Conservation (phyloP, 2,888 invertebrate genomes). For the Labia minor region DNA sequence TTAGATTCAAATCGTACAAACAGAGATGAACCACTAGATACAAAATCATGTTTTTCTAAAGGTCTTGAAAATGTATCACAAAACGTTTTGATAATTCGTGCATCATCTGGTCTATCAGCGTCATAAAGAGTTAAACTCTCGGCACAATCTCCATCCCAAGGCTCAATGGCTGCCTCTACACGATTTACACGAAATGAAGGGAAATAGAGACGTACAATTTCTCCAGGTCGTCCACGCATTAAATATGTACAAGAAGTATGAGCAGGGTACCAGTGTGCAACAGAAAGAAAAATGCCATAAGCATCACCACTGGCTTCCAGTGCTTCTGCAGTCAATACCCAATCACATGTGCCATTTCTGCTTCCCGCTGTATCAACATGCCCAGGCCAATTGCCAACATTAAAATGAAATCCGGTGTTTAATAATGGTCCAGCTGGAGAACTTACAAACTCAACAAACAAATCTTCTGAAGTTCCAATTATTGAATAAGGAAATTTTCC, state of each 20-base stretch:
- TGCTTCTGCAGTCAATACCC: constrained; percentile 74
- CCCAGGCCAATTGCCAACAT: constrained; percentile 89
- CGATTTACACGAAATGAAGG: constrained; percentile 84
- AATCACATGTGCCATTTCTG: constrained; percentile 76
- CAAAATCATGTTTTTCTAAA: constrained; percentile 87
- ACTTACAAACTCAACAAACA: constrained; percentile 80
- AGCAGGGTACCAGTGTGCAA: constrained; percentile 89
- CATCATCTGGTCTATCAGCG: constrained; percentile 76
- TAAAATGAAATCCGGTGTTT: constrained; percentile 89
- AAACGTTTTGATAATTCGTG: constrained; percentile 83
- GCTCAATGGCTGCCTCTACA: constrained; percentile 76
- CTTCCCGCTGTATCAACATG: constrained; percentile 83
- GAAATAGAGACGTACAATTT: constrained; percentile 80
- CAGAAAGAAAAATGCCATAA: constrained; percentile 81
- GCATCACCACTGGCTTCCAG: constrained; percentile 65
- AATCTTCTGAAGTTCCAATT: constrained; percentile 79
- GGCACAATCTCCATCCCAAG: constrained; percentile 79
- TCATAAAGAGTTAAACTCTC: constrained; percentile 85
- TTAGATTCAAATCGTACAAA: constrained; percentile 84
- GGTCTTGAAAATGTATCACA: constrained; percentile 88
- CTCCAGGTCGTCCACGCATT: constrained; percentile 74
- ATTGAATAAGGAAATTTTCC: constrained; percentile 90
- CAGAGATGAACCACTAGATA: constrained; percentile 75
- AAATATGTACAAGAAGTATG: constrained; percentile 86
- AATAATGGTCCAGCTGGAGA: constrained; percentile 80